These are phyloP conservation scores for Lutjanus argentimaculatus DNA, from an alignment of 2,797 vertebrate species.

Conservation along the genomic window DNA sequence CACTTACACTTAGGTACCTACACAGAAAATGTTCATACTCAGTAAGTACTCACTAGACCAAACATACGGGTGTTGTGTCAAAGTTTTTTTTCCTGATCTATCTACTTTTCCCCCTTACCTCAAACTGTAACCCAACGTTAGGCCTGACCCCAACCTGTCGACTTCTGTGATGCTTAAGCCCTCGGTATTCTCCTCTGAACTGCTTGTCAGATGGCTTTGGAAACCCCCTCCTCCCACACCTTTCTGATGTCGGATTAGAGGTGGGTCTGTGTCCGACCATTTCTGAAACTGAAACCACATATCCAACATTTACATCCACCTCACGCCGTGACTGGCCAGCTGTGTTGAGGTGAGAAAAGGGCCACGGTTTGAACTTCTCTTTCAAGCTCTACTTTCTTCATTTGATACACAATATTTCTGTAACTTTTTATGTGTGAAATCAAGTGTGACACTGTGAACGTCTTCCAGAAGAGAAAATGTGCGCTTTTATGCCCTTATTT, in stretches of 20 bases:
- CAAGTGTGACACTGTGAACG: neutral
- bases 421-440: neutral
- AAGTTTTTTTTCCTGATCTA: neutral
- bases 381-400: neutral
- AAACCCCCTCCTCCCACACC: neutral
- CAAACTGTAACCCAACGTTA: neutral
- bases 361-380: slow-evolving; percentile 8
- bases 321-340: neutral
- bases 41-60: neutral
- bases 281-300: neutral
- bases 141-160: neutral
- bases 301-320: neutral
- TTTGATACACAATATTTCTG: slow-evolving; percentile 2
- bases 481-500: neutral
- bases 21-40: neutral
- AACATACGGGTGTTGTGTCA: neutral
- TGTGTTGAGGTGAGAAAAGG: neutral
- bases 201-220: neutral
- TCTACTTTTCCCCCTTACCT: neutral
- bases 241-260: neutral
- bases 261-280: neutral
- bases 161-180: neutral
- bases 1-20: neutral
- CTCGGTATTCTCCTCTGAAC: neutral
- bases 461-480: no score